Evolutionary conservation across 1,140 invertebrate species (phyloP).

Genomic region (Ectropis grisescens): DNA sequence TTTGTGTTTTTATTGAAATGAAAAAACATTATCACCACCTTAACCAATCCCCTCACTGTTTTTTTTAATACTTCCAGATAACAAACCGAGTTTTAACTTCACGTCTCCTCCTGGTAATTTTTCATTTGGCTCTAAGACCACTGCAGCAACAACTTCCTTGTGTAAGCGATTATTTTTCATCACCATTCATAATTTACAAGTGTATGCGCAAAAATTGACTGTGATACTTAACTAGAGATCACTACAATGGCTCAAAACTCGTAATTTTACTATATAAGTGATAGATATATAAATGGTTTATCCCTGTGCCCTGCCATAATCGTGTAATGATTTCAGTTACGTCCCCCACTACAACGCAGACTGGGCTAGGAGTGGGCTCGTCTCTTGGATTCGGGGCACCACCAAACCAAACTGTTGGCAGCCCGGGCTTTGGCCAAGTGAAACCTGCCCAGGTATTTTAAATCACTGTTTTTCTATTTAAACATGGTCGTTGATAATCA

Average conservation of each 20-base stretch:
- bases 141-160: conserved; percentile 26
- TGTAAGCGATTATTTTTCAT: conserved; percentile 28
- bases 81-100: conserved; percentile 38
- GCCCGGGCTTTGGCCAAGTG: conserved; percentile 46
- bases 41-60: neutral
- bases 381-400: conserved; percentile 36
- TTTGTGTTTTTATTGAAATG: too few relatives aligned
- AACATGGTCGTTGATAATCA: too few relatives aligned
- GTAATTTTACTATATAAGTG: too few relatives aligned
- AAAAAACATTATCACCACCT: too few relatives aligned
- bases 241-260: too few relatives aligned
- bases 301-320: neutral
- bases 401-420: conserved; percentile 46
- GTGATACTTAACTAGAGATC: too few relatives aligned
- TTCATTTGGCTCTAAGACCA: conserved; percentile 41
- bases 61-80: too few relatives aligned
- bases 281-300: conserved; percentile 5
- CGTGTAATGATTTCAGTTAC: conserved; percentile 22
- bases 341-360: conserved; percentile 5
- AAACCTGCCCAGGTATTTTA: conserved; percentile 20
- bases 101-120: conserved; percentile 34
- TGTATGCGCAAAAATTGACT: too few relatives aligned
- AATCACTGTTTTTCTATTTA: too few relatives aligned
- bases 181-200: too few relatives aligned
- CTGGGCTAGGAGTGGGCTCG: conserved; percentile 36